Base-by-base conservation (phyloP, 1,140 invertebrate species). In the Sycophila sp. region DNA sequence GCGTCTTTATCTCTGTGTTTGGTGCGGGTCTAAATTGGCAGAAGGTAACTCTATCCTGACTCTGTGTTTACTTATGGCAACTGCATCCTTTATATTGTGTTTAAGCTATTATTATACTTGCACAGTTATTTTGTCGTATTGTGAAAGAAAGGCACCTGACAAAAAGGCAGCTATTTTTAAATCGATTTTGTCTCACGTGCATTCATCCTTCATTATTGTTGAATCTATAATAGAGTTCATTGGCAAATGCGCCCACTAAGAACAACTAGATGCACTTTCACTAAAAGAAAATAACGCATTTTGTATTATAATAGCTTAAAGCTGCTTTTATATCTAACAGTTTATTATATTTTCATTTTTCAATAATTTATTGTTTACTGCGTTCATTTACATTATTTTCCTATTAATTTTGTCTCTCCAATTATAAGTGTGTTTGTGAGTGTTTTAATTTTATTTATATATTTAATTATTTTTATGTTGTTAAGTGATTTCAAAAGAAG, bases 1-100 rank as follows among this genome's bases (percentile, higher is more conserved):
- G 81, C 65, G 24, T 85, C 80, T 86, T 78, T 80, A 80, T 81
- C 83, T 85, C 78, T 84, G 75, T 85, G 79, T 86, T 82, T 81
- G 81, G 80, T 83, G 80, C 81, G 79, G 83, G 81, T 83, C 80
- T 85, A 79, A 84, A 75, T 79, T 81, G 81, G 78, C 85, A 87
- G 86, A 86, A 87, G 86, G 87, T 87, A 87, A 87, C 78, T 85
- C 74, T 78, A 74, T 64, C 70, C 75, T 62, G 68, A 71, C 70
- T 72, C 72, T 74, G 66, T 77, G 60, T 77, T 78, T 74, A 71
- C 71, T 76, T 77, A 72, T 51, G 56, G 72, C 71, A 67, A 73
- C 66, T 66, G 75, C 59, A 63, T 67, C 17, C 73, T 72, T n/a
- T 60, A 63, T 70, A 49, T 64, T 70, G 63, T 71, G 64, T 76